Conservation (phyloP, 92 coral and sea anemone genomes). For the Virgularia gustaviana region DNA sequence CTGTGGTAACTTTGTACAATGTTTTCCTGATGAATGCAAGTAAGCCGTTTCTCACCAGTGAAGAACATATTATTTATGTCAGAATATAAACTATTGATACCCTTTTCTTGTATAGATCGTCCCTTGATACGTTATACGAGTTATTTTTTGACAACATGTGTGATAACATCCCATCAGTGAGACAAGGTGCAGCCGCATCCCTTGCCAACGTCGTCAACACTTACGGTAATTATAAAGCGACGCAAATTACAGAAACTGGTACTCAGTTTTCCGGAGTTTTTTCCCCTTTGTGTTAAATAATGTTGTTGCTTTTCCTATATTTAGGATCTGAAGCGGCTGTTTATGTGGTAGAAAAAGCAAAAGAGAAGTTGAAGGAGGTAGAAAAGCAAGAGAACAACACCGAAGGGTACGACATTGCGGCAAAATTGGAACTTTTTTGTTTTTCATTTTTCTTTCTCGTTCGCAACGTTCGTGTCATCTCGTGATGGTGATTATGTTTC, state of each 20-base stretch:
- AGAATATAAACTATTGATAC: too few species aligned
- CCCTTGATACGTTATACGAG: slow-evolving; percentile 79
- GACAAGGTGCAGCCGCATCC: slow-evolving; percentile 93
- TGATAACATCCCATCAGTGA: slow-evolving; percentile 91
- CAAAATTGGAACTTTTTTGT: not conserved
- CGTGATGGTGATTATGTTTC: not conserved
- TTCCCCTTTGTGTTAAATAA: not conserved
- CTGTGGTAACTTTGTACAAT: slow-evolving; percentile 90
- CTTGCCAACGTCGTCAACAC: slow-evolving; percentile 91
- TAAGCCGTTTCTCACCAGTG: slow-evolving; percentile 7
- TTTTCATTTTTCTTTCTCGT: too few species aligned
- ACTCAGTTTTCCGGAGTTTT: not conserved
- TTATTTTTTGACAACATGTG: slow-evolving; percentile 84
- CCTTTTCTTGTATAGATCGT: slow-evolving; percentile 61
- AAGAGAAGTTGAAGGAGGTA: slow-evolving; percentile 69
- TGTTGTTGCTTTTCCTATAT: too few species aligned
- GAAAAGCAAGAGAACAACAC: slow-evolving; percentile 77
- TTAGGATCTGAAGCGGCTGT: slow-evolving; percentile 69
- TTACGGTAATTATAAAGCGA: slow-evolving; percentile 57
- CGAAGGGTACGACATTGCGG: slow-evolving; percentile 61
- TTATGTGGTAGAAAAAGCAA: slow-evolving; percentile 60
- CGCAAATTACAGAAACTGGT: too few species aligned
- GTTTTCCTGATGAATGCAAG: slow-evolving; percentile 95
- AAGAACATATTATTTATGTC: not conserved
- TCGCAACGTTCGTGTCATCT: too few species aligned